Conservation (phyloP, 2,797 vertebrate genomes). For the Eulemur rubriventer region DNA sequence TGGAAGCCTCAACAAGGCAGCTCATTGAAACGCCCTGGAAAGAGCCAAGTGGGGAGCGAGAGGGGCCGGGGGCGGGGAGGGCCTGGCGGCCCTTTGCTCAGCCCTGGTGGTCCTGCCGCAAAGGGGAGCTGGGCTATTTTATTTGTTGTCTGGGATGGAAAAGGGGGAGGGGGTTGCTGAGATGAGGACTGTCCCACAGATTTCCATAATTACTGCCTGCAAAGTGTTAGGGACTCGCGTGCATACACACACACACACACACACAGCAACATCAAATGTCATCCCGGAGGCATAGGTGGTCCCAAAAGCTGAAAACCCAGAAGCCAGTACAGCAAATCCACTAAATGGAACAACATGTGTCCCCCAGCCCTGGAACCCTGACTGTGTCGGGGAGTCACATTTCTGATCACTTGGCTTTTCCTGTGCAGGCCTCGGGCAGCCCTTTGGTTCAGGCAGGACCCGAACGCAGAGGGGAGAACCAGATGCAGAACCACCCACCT, state of each 20-base stretch:
- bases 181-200: conserved; percentile 67
- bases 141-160: conserved; percentile 76
- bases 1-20: conserved; percentile 90
- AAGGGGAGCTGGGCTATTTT: conserved; percentile 75
- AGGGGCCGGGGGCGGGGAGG: conserved; percentile 20
- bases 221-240: conserved; percentile 40
- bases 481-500: rapidly evolving
- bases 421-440: not conserved
- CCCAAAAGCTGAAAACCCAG: not conserved
- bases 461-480: not conserved
- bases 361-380: rapidly evolving
- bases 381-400: rapidly evolving
- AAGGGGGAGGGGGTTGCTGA: not conserved
- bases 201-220: conserved; percentile 77
- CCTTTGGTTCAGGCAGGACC: rapidly evolving
- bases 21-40: conserved; percentile 92
- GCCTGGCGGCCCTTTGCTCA: conserved; percentile 78
- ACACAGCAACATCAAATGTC: not conserved
- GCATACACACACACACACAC: not conserved
- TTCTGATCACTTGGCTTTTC: not conserved
- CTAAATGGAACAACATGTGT: not conserved
- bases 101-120: conserved; percentile 84
- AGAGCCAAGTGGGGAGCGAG: conserved; percentile 88
- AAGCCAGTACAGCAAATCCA: not conserved
- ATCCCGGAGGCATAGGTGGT: not conserved